These are phyloP conservation scores for Serranus cabrilla DNA, from an alignment of 2,797 vertebrate genomes.

Conservation along the genomic window DNA sequence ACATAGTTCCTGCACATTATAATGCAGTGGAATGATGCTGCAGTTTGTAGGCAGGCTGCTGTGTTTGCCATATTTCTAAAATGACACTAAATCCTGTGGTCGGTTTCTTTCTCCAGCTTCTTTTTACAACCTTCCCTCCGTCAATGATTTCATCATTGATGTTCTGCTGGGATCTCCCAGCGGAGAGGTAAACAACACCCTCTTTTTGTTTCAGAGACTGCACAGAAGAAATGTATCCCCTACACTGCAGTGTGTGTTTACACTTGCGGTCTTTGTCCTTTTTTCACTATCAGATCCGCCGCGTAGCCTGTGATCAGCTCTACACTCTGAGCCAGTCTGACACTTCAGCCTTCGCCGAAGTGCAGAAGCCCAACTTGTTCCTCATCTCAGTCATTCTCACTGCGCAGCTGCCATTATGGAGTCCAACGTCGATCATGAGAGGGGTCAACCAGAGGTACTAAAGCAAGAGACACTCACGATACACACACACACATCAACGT, in stretches of 20 bases:
- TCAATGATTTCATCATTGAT: conserved; percentile 98
- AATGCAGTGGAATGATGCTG: background rate
- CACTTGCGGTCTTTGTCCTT: background rate
- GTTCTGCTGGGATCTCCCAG: conserved; percentile 96
- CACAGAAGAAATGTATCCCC: background rate
- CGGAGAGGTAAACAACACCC: conserved; percentile 89
- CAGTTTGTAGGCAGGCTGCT: background rate
- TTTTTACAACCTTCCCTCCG: conserved; percentile 95
- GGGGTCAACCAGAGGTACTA: conserved; percentile 97
- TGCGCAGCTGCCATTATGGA: conserved; percentile 98
- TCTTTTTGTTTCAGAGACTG: conserved; percentile 6
- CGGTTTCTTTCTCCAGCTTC: conserved; percentile 85
- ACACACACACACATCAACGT: background rate
- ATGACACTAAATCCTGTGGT: conserved; percentile 11
- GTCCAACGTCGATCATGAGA: conserved; percentile 98
- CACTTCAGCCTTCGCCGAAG: conserved; percentile 92
- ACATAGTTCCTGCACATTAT: background rate
- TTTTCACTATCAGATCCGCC: conserved; percentile 90
- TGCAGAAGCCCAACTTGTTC: conserved; percentile 97
- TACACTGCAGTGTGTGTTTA: background rate
- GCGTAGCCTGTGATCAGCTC: conserved; percentile 96
- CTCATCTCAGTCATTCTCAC: conserved; percentile 93
- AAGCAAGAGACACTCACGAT: background rate
- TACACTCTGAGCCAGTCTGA: conserved; percentile 98
- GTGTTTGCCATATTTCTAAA: background rate